phyloP scores from a whole-genome alignment of 2,888 invertebrate species.

The Escarpia spicata region DNA sequence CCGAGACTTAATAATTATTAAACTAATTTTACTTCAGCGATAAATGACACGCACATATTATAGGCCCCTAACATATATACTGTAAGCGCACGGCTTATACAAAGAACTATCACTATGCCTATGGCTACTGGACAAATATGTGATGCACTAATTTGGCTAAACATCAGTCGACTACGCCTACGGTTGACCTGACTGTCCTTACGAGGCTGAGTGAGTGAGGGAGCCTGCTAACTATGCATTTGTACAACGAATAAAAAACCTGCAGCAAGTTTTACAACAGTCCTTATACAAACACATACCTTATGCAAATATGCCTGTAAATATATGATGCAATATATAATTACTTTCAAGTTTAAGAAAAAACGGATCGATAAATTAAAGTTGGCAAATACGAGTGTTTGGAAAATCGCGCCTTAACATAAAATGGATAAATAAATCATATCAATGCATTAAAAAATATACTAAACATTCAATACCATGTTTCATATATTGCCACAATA shows the following conservation, averaged over 20 bases:
- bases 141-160: no score
- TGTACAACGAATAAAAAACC: not conserved
- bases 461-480: not conserved
- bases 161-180: no score
- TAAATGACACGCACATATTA: no score
- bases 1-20: no score
- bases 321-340: not conserved
- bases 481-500: conserved; percentile 18
- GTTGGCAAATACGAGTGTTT: not conserved
- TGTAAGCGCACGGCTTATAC: no score
- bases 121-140: no score
- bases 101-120: no score
- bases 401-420: not conserved
- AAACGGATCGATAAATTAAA: not conserved
- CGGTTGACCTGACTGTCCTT: no score
- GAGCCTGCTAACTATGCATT: not conserved
- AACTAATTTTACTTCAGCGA: no score
- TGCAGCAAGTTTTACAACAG: not conserved
- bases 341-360: conserved; percentile 20
- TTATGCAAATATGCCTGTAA: not conserved
- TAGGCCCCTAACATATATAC: no score
- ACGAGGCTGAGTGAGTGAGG: no score
- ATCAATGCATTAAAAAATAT: no score
- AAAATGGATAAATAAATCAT: not conserved
- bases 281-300: conserved; percentile 6